Evolutionary conservation across 2,888 invertebrate species (phyloP).

Genomic region (Brenthis ino): DNA sequence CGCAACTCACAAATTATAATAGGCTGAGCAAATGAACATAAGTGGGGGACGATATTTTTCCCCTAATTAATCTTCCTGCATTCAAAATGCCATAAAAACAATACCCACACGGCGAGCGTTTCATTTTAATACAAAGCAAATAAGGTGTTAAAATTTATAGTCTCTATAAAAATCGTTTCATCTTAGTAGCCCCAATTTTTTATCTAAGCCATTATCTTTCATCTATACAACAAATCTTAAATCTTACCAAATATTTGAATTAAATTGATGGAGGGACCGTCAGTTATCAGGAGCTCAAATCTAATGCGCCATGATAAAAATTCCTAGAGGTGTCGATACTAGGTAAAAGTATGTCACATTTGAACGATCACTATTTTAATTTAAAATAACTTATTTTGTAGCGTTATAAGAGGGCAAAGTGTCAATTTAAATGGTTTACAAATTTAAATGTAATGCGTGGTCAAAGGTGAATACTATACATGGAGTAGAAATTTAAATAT

Average conservation of each 20-base stretch:
- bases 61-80: constrained; percentile 33
- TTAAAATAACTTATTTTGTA: constrained; percentile 51
- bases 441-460: constrained; percentile 35
- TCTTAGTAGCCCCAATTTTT: constrained; percentile 23
- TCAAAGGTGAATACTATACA: constrained; percentile 26
- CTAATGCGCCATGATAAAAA: constrained; percentile 71
- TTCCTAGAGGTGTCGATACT: constrained; percentile 82
- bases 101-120: constrained; percentile 24
- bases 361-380: constrained; percentile 51
- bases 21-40: constrained; percentile 36
- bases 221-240: constrained; percentile 76
- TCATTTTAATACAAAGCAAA: constrained; percentile 10
- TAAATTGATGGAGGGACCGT: constrained; percentile 76
- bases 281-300: constrained; percentile 69
- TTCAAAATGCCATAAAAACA: constrained; percentile 36
- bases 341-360: constrained; percentile 61
- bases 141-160: constrained; percentile 19
- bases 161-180: constrained; percentile 12
- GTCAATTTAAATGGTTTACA: constrained; percentile 35
- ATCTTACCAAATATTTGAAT: constrained; percentile 78
- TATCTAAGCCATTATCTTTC: constrained; percentile 73
- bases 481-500: constrained; percentile 38
- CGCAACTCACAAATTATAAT: constrained; percentile 43
- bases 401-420: constrained; percentile 29
- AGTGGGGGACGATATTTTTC: constrained; percentile 38